Evolutionary conservation across 2,113 vertebrate genomes (phyloP), one percentile per base, ranked within the genome.

Genomic region (Eulemur macaco): DNA sequence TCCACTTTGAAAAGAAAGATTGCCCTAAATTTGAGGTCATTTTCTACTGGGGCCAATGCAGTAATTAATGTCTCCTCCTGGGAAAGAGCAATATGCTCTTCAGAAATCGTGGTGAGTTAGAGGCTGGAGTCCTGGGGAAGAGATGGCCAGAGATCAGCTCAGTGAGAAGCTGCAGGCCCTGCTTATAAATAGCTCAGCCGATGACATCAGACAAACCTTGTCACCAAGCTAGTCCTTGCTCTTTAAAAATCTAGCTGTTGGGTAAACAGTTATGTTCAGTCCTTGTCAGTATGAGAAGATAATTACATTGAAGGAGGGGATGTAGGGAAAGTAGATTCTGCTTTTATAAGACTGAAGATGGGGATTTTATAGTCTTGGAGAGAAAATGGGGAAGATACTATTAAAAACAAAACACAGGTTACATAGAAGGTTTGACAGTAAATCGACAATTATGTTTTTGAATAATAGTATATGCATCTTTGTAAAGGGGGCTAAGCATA

Each of bases 1-100:
- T 96, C n/a, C n/a, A 58, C 74, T 97, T 85, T 91, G 69, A 83
- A 95, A 92, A 95, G n/a, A 64, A 88, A 95, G 71, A 92, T 77
- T 86, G 77, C 71, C 39, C 9, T 56, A 90, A 96, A 93, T 91
- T 91, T 90, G 78, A 94, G 88, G 76, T 95, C 87, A 93, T 37
- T 91, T 96, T 96, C 50, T 90, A 5, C n/a, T 58, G 58, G 10
- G 64, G 60, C 47, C 42, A 47, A 42, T 89, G 66, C 89, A 82
- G 64, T 94, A 63, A 77, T 94, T 80, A 69, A 45, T 68, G 12
- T 82, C 42, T 91, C 29, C 63, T 84, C 64, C 54, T 73, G 76
- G 29, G 88, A 97, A 96, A 94, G 63, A 94, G 78, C 84, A 96
- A 34, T 42, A 50, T 93, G 78, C 71, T 93, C 82, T 84, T 96